These are phyloP conservation scores for Ctenopoma kingsleyae DNA, from an alignment of 2,797 vertebrate genomes.

Conservation along the genomic window DNA sequence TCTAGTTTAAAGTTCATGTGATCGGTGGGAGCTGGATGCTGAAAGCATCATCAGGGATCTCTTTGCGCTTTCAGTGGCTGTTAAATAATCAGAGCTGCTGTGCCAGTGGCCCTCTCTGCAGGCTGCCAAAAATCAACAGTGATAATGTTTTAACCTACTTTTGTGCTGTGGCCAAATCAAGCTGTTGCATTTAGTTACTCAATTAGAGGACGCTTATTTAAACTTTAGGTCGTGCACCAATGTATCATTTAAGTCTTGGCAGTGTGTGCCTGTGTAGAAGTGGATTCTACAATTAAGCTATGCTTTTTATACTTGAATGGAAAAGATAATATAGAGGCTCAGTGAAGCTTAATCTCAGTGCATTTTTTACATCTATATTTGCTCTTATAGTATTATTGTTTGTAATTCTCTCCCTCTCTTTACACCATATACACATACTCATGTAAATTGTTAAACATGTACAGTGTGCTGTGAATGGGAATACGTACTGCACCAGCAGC, in stretches of 20 bases:
- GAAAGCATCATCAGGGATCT: slow-evolving; percentile 9
- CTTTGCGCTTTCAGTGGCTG: slow-evolving; percentile 11
- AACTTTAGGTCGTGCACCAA: slow-evolving; percentile 35
- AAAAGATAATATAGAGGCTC: slow-evolving; percentile 2
- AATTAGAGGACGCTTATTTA: slow-evolving; percentile 45
- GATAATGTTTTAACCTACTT: slow-evolving; percentile 52
- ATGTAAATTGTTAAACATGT: slow-evolving; percentile 25
- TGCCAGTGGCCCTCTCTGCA: slow-evolving; percentile 29
- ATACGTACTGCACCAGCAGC: slow-evolving; percentile 31
- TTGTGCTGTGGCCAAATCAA: slow-evolving; percentile 28
- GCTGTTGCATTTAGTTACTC: slow-evolving; percentile 37
- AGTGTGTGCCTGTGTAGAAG: background rate
- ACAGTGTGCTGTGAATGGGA: slow-evolving; percentile 49
- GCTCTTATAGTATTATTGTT: background rate
- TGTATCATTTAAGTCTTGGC: slow-evolving; percentile 32
- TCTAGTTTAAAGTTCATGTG: background rate
- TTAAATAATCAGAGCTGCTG: slow-evolving; percentile 21
- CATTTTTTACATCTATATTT: background rate
- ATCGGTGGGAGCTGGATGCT: background rate
- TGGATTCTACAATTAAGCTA: background rate
- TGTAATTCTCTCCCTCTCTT: background rate
- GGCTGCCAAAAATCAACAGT: slow-evolving; percentile 17
- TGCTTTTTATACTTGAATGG: background rate
- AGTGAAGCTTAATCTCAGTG: background rate
- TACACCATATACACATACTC: background rate